Conservation (phyloP, 2,888 invertebrate genomes). For the Ophion slaviceki region DNA sequence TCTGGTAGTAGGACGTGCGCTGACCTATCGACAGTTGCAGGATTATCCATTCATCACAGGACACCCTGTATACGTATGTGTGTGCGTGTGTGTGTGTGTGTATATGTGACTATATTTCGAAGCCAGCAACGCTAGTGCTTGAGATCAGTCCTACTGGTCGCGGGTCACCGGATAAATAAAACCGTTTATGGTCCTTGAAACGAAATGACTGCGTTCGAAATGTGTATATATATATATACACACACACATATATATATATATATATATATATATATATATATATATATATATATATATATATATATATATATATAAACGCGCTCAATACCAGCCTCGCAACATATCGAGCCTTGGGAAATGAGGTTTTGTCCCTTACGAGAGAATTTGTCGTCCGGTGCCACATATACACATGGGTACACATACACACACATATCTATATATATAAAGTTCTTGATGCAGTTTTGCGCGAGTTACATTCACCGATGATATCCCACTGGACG, state of each 20-base stretch:
- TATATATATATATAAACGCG: constrained; percentile 9
- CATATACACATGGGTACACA: neutral
- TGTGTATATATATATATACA: too few relatives aligned
- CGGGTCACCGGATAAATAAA: constrained; percentile 69
- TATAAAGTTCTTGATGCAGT: constrained; percentile 30
- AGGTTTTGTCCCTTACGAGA: constrained; percentile 72
- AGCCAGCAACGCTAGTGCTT: constrained; percentile 51
- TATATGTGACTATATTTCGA: constrained; percentile 20
- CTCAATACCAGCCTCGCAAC: constrained; percentile 29
- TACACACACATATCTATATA: neutral
- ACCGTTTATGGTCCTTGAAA: constrained; percentile 71
- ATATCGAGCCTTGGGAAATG: constrained; percentile 74
- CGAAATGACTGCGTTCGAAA: constrained; percentile 57
- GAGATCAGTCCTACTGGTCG: constrained; percentile 40
- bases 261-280: constrained; percentile 12
- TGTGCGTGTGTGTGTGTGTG: neutral
- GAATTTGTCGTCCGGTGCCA: constrained; percentile 18
- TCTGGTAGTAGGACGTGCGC: too few relatives aligned
- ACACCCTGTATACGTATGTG: neutral
- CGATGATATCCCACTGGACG: constrained; percentile 36
- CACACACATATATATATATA: too few relatives aligned
- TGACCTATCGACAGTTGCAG: too few relatives aligned
- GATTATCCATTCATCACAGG: too few relatives aligned
- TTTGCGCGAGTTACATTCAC: constrained; percentile 41
- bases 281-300: neutral